These are phyloP conservation scores for Adelognathus sp. DNA, from an alignment of 2,888 invertebrate species.

Conservation along the genomic window DNA sequence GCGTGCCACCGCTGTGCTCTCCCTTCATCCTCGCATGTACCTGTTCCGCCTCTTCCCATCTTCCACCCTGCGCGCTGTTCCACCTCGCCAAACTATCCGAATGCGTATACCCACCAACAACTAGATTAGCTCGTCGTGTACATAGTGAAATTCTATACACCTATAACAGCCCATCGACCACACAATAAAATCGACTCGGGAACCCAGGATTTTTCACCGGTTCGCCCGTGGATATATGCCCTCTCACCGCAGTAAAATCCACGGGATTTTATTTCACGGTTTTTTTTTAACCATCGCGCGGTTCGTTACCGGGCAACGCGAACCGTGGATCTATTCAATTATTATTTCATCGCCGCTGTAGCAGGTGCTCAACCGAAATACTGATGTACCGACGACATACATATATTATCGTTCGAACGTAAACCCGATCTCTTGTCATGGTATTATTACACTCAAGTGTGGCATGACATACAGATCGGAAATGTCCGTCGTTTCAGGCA, in stretches of 20 bases:
- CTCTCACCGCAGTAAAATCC: not conserved
- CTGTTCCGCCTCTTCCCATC: constrained; percentile 25
- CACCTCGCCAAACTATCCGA: constrained; percentile 68
- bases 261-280: constrained; percentile 6
- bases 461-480: too few relatives aligned
- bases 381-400: not conserved
- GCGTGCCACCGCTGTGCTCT: constrained; percentile 36
- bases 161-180: constrained; percentile 68
- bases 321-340: not conserved
- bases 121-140: constrained; percentile 71
- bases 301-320: not conserved
- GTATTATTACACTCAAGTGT: too few relatives aligned
- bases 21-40: constrained; percentile 27
- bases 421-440: too few relatives aligned
- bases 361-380: not conserved
- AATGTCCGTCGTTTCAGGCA: too few relatives aligned
- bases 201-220: constrained; percentile 49
- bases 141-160: constrained; percentile 69
- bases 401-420: not conserved
- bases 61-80: constrained; percentile 43
- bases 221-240: constrained; percentile 15
- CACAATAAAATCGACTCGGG: constrained; percentile 68
- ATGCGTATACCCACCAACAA: constrained; percentile 65
- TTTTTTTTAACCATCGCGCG: constrained; percentile 13
- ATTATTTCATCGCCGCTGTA: constrained; percentile 1